Evolutionary conservation across 92 coral and sea anemone species (phyloP), one percentile per base, ranked within the genome.

Genomic region (Pocillopora meandrina): DNA sequence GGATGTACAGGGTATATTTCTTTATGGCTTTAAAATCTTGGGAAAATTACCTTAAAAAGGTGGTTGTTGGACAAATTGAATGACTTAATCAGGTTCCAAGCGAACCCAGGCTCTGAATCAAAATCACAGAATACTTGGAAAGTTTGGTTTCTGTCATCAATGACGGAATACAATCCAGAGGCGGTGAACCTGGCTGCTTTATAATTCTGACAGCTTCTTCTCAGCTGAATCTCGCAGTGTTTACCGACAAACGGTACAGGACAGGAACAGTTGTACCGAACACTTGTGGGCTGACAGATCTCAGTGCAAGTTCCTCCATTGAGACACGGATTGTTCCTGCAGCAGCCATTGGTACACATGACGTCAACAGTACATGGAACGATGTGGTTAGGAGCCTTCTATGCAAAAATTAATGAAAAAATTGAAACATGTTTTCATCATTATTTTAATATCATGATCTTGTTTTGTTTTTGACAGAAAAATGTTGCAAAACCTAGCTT

Each of bases 301-400:
- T 77, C 81, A 17, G 1, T 31, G 34, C 81, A 77, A 31, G 73
- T 78, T 42, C 82, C 82, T 64, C 82, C 82, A 78, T 78, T 78
- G 16, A 36, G 49, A 21, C 82, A 78, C 16, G 82, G 73, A 65
- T 65, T 78, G 19, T 49, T 65, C 18, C 6, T 14, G 36, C 82
- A 78, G 82, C 82, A 78, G 82, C 82, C 73, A 23, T 78, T 78
- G 82, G 72, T 23, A 23, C 26, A 23, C 0, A 0, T 23, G 26
- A 23, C 26, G 26, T 23, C 26, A 23, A 0, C 26, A 49, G 10
- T 63, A 65, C 82, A 78, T 21, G 73, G 10, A 61, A 18, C 65
- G 56, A 61, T 13, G 20, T 69, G 10, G 67, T 14, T 14, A 9
- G 59, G 56, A 9, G 17, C 35, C 81, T 77, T 17, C 0, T 23